Conservation (phyloP, 2,113 vertebrate species). For the Cheilinus undulatus region DNA sequence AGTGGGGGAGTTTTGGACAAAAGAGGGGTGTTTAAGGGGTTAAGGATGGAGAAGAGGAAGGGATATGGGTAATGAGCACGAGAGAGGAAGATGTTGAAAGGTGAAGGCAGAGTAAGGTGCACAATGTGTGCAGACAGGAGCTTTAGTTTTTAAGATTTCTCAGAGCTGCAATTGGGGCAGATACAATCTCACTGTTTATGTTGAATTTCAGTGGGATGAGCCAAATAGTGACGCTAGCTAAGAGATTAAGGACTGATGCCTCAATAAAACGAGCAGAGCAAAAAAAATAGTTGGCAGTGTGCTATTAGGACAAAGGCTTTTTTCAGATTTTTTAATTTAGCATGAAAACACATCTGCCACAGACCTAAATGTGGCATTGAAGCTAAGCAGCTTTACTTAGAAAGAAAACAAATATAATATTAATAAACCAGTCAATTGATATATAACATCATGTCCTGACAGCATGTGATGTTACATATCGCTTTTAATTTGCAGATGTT, state of each 20-base stretch:
- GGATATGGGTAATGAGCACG: conserved; percentile 7
- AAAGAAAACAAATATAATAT: too few relatives aligned
- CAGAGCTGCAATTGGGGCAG: conserved; percentile 37
- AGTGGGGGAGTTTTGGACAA: conserved; percentile 19
- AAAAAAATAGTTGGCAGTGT: not conserved
- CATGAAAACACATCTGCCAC: too few relatives aligned
- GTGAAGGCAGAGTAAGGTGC: conserved; percentile 46
- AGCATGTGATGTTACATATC: too few relatives aligned
- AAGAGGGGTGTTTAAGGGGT: not conserved
- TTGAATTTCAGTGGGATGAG: conserved; percentile 4
- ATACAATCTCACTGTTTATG: not conserved
- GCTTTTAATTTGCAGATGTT: too few relatives aligned
- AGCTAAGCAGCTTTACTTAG: too few relatives aligned
- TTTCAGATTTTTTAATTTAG: not conserved
- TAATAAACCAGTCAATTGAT: too few relatives aligned
- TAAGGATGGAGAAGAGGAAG: conserved; percentile 24
- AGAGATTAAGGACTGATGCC: not conserved
- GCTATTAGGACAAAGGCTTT: not conserved
- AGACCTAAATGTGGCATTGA: too few relatives aligned
- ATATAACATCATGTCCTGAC: too few relatives aligned
- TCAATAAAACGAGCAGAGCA: not conserved
- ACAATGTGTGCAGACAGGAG: conserved; percentile 55
- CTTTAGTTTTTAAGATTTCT: conserved; percentile 37
- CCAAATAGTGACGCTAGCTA: not conserved
- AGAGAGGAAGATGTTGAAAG: conserved; percentile 32